Percentiles rank a stretch among this genome's conserved stretches.
Conservation (phyloP, 2,113 vertebrate genomes). For the Chloropsis cyanopogon region DNA sequence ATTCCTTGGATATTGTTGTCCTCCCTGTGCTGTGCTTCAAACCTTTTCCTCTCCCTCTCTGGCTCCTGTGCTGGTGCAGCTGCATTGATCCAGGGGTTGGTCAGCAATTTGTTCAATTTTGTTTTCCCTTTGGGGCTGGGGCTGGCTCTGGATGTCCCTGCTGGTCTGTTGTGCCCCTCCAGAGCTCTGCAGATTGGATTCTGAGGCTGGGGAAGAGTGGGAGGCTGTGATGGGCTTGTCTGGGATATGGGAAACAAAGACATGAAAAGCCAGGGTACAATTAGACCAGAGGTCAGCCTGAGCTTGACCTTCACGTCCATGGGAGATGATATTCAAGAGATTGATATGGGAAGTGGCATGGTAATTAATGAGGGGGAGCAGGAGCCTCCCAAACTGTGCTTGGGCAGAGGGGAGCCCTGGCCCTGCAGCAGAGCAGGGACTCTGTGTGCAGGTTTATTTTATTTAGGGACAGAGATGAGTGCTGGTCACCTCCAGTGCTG, state of each 20-base stretch:
- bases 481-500: neutral
- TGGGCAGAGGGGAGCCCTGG: neutral
- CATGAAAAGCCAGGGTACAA: neutral
- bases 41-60: neutral
- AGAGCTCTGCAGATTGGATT: neutral
- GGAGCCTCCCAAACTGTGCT: neutral
- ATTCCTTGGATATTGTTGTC: neutral
- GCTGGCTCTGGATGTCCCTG: neutral
- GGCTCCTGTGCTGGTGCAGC: neutral
- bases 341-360: neutral
- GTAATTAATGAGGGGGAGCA: neutral
- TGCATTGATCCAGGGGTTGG: neutral
- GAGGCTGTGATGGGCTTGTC: neutral
- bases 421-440: neutral
- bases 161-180: neutral
- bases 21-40: neutral
- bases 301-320: slow-evolving; percentile 1
- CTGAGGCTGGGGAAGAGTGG: neutral
- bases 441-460: neutral
- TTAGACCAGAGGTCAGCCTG: neutral
- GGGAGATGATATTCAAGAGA: slow-evolving; percentile 17
- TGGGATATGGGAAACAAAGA: neutral
- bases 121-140: neutral
- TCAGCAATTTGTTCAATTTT: neutral
- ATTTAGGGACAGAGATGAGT: neutral